Evolutionary conservation across 1,140 invertebrate genomes (phyloP), one percentile per base, ranked within the genome.

Genomic region (Harpegnathos saltator): DNA sequence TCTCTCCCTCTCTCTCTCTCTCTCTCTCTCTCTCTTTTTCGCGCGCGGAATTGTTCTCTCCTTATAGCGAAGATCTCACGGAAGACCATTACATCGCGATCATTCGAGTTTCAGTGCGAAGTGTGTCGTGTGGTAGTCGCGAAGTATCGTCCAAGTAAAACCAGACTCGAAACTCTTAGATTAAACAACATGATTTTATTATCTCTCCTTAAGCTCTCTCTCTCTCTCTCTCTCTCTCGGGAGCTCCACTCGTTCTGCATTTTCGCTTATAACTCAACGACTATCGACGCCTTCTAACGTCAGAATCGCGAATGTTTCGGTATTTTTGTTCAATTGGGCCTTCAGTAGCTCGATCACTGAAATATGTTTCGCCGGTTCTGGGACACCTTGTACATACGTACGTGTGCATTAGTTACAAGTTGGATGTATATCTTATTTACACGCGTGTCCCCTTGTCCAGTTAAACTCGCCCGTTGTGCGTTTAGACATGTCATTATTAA

Each of bases 401-500:
- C n/a, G 15, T 24, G 5, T 24, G 5, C 4, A 26, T 69, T 33
- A 63, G 48, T 77, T 88, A 78, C 84, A 86, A 52, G 71, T 90
- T 86, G 62, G 58, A 89, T 89, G 78, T 84, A 89, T 90, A 86
- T 80, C 89, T 85, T 93, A 92, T 84, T 54, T 85, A 85, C 82
- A 87, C 58, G 58, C 74, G 61, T 82, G 58, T 85, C 48, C 72
- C 38, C 65, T 82, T 66, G 54, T 90, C 89, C 92, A 83, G 69
- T 92, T 91, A 94, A 94, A 94, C 91, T 89, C 85, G 89, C 90
- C 90, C 86, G 92, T 94, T 94, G 93, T 94, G 92, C 92, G 92
- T 92, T 94, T 94, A 92, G 93, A 94, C 93, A 92, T 93, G 89
- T 90, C 73, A 69, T 63, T 88, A 87, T 77, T 89, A 88, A 89